Conservation (phyloP, 2,113 vertebrate genomes). For the Brachypteracias leptosomus region DNA sequence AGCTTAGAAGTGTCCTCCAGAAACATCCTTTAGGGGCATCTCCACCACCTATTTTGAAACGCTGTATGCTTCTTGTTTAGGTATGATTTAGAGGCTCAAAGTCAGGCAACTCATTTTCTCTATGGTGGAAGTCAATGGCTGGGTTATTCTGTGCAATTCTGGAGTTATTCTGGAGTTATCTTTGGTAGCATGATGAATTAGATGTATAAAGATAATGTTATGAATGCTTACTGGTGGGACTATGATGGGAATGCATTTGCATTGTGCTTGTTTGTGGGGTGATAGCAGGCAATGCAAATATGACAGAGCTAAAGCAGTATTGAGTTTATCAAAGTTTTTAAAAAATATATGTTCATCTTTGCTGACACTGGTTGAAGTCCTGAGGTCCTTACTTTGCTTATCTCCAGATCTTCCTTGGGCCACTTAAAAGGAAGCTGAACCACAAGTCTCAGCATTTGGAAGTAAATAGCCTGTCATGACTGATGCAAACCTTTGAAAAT, state of each 20-base stretch:
- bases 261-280: not conserved
- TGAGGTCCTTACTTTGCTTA: not conserved
- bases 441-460: not conserved
- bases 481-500: not conserved
- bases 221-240: not conserved
- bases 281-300: not conserved
- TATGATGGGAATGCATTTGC: not conserved
- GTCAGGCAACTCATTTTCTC: not conserved
- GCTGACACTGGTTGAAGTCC: not conserved
- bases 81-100: not conserved
- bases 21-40: not conserved
- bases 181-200: not conserved
- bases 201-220: not conserved
- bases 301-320: not conserved
- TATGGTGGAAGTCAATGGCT: not conserved
- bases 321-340: not conserved
- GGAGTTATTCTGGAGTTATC: not conserved
- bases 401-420: not conserved
- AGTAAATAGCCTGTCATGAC: not conserved
- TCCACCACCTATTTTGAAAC: not conserved
- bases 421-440: not conserved
- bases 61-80: not conserved
- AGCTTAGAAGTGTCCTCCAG: not conserved
- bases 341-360: not conserved
- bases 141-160: not conserved